Percentiles rank a stretch among this genome's conserved stretches.
Conservation (phyloP, 2,113 vertebrate genomes). For the Apeltes quadracus region DNA sequence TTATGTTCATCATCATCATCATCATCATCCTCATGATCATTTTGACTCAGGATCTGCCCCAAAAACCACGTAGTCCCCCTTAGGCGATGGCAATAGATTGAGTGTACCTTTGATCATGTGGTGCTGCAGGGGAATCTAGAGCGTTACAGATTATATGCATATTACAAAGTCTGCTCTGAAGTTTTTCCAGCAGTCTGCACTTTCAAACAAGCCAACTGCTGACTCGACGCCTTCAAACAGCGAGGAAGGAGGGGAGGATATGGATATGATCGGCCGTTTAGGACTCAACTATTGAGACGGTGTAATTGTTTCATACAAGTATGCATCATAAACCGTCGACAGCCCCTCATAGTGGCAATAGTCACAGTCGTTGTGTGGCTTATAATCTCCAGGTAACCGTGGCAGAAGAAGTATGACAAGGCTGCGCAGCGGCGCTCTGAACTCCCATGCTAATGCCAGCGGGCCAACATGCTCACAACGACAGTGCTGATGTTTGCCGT, state of each 20-base stretch:
- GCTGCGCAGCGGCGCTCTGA: background rate
- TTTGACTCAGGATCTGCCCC: background rate
- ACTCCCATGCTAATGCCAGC: too few species aligned
- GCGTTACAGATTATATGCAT: background rate
- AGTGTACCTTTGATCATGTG: background rate
- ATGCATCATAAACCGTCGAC: too few species aligned
- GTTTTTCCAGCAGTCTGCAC: constrained; percentile 37
- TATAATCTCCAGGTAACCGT: background rate
- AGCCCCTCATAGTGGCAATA: too few species aligned
- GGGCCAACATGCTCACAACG: too few species aligned
- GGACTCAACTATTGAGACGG: too few species aligned
- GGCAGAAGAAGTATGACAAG: background rate
- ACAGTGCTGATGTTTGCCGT: background rate
- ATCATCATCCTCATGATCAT: too few species aligned
- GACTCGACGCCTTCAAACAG: constrained; percentile 62
- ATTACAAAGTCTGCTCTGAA: constrained; percentile 20
- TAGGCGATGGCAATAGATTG: background rate
- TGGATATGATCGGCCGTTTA: background rate
- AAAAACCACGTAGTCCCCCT: background rate
- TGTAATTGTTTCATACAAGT: too few species aligned
- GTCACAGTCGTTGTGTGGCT: background rate
- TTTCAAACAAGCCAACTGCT: constrained; percentile 61
- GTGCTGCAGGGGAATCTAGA: constrained; percentile 14
- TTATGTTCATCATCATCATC: background rate
- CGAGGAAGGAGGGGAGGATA: background rate